Evolutionary conservation across 2,888 invertebrate species (phyloP), one percentile per base, ranked within the genome.

Genomic region (Hecatera dysodea): DNA sequence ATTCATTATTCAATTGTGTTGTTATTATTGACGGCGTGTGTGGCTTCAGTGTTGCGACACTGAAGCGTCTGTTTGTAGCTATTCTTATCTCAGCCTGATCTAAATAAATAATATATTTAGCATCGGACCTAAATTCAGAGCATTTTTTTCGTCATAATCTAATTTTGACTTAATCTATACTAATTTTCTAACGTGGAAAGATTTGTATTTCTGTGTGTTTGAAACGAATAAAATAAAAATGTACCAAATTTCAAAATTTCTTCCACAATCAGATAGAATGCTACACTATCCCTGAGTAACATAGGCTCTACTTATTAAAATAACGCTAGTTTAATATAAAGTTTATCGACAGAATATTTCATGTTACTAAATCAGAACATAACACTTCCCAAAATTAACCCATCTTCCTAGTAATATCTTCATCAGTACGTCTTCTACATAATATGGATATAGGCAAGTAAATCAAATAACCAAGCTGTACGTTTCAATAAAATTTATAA

Each of bases 1-100:
- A 74, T 76, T 66, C 71, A 52, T 33, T 50, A 64, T 69, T 67
- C 72, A 79, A 80, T 79, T 82, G 71, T 79, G 71, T 65, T 75
- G 66, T 70, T 82, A 72, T 82, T 69, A 70, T 55, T 62, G 29
- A 50, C 57, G 29, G 53, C 11, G 53, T 56, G 66, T 56, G 56
- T 56, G 52, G 66, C 59, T 70, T 81, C 62, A 76, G 60, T 48
- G 59, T 24, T 61, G 68, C 61, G 64, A 65, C 64, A 64, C 68
- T 75, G 64, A 75, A 57, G 56, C 39, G 4, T 36, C 24, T 57
- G 63, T 56, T 61, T 48, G 52, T 61, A 22, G 57, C 12, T 72
- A 29, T 60, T 65, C 36, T 73, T 27, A 72, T 52, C 44, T 46
- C 29, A 42, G 39, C 5, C 8, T 42, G 36, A 27, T 39, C 39